Percentiles rank a stretch among this genome's conserved stretches.
These are phyloP conservation scores for Mimachlamys varia DNA, from an alignment of 2,888 invertebrate genomes.

Conservation along the genomic window DNA sequence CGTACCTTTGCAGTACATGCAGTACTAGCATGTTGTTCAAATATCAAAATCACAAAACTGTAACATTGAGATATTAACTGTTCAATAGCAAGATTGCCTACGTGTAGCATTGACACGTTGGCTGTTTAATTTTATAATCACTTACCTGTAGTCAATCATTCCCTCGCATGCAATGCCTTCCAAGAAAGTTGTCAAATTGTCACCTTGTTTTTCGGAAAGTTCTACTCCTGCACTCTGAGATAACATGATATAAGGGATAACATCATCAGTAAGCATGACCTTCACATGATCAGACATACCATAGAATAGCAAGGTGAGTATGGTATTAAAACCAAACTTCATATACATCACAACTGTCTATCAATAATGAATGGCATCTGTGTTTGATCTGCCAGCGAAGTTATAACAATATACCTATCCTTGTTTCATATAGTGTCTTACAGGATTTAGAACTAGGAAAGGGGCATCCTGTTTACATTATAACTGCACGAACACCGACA, in stretches of 20 bases:
- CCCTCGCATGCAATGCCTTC: neutral
- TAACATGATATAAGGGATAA: neutral
- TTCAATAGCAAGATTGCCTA: no score
- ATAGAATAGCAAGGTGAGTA: neutral
- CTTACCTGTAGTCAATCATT: neutral
- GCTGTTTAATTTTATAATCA: neutral
- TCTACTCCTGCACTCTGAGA: neutral
- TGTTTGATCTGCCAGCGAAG: neutral
- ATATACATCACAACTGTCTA: neutral
- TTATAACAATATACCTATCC: neutral
- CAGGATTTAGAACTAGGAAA: neutral
- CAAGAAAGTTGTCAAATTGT: neutral
- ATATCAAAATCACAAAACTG: no score
- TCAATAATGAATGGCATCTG: slow-evolving; percentile 15
- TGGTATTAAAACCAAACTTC: neutral
- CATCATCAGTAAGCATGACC: neutral
- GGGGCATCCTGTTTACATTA: neutral
- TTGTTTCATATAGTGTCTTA: neutral
- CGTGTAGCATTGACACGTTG: no score
- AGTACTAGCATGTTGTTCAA: no score
- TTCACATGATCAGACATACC: neutral
- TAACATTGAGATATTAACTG: no score
- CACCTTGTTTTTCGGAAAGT: neutral
- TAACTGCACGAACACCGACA: neutral
- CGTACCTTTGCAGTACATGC: no score